These are phyloP conservation scores for Micropoecilia bifurca DNA, from an alignment of 2,797 vertebrate species.

Conservation along the genomic window DNA sequence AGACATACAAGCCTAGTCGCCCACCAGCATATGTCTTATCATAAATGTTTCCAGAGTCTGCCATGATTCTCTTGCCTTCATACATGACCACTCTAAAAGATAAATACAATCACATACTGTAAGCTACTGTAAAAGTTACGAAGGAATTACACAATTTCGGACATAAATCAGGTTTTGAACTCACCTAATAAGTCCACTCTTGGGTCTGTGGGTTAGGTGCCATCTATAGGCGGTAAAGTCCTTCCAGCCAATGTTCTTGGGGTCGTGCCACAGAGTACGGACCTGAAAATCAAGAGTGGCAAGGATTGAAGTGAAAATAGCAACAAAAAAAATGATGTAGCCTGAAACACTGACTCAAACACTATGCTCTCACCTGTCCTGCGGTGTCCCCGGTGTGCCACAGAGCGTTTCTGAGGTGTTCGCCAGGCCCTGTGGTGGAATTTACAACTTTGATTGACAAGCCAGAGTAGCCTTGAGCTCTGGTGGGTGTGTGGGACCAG, in stretches of 20 bases:
- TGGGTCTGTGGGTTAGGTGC: constrained; percentile 96
- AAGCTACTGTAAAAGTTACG: constrained; percentile 20
- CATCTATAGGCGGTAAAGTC: constrained; percentile 99
- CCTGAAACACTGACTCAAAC: background rate
- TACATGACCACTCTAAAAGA: constrained; percentile 93
- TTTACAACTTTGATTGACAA: constrained; percentile 98
- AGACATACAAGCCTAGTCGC: constrained; percentile 95
- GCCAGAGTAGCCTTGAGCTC: constrained; percentile 96
- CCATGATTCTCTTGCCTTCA: constrained; percentile 99
- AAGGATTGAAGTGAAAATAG: constrained; percentile 27
- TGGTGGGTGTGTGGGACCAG: constrained; percentile 93
- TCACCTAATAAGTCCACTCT: constrained; percentile 96
- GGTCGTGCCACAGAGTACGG: constrained; percentile 97
- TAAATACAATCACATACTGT: constrained; percentile 16
- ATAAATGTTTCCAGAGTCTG: constrained; percentile 95
- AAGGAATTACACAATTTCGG: background rate
- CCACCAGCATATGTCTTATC: constrained; percentile 98
- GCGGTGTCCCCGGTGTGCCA: constrained; percentile 98
- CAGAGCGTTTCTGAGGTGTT: constrained; percentile 96
- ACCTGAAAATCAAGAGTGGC: constrained; percentile 81
- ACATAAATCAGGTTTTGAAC: constrained; percentile 18
- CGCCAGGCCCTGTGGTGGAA: constrained; percentile 96
- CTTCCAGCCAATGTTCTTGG: constrained; percentile 98
- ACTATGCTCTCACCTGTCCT: constrained; percentile 86
- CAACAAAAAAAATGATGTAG: background rate